Percentiles rank a stretch among this genome's conserved stretches.
Conservation (phyloP, 1,140 invertebrate genomes). For the Pogonomyrmex barbatus region DNA sequence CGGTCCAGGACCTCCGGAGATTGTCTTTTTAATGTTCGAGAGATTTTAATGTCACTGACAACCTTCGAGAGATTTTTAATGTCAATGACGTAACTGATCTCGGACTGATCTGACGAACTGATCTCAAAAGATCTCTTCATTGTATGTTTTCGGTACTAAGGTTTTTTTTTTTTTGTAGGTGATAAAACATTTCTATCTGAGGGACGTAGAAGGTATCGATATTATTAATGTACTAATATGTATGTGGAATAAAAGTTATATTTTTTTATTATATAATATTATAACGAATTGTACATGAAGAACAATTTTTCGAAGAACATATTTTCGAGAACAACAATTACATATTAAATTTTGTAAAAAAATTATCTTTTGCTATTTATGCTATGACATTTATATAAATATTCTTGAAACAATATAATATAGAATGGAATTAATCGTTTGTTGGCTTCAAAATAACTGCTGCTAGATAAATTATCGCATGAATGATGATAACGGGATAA, state of each 20-base stretch:
- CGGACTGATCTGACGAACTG: too few relatives aligned
- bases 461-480: constrained; percentile 45
- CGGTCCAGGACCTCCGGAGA: constrained; percentile 39
- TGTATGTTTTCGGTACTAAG: too few relatives aligned
- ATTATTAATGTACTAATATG: too few relatives aligned
- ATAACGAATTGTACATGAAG: too few relatives aligned
- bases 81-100: constrained; percentile 13
- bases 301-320: neutral
- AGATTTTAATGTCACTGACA: constrained; percentile 49
- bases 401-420: constrained; percentile 30
- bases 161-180: too few relatives aligned
- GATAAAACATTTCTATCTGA: too few relatives aligned
- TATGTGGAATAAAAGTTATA: too few relatives aligned
- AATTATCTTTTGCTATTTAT: neutral
- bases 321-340: neutral
- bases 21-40: constrained; percentile 27
- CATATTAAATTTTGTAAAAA: neutral
- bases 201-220: too few relatives aligned
- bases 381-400: neutral
- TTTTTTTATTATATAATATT: too few relatives aligned
- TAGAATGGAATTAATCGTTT: neutral
- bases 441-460: neutral
- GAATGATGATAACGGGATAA: constrained; percentile 44
- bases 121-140: too few relatives aligned
- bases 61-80: constrained; percentile 32